Percentiles rank a stretch among this genome's conserved stretches.
phyloP scores from a whole-genome alignment of 2,888 invertebrate species.

The Caenorhabditis becei region DNA sequence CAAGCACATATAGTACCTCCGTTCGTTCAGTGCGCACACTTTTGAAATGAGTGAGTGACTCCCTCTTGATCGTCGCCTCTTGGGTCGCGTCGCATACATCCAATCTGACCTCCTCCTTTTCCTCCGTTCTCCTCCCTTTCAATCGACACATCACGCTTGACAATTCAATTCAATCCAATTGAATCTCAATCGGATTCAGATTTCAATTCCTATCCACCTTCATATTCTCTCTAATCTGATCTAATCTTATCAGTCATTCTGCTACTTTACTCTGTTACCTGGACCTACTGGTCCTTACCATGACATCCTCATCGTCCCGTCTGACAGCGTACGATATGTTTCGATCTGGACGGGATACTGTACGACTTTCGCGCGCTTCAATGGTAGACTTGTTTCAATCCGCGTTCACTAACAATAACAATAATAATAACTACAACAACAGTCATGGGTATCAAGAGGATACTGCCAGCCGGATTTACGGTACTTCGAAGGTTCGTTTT shows the following conservation, averaged over 20 bases:
- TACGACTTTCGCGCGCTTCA: constrained; percentile 56
- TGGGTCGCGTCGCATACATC: constrained; percentile 25
- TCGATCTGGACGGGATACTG: constrained; percentile 60
- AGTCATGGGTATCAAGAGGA: constrained; percentile 46
- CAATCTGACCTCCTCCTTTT: constrained; percentile 25
- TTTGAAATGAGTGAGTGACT: constrained; percentile 9
- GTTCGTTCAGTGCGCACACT: constrained; percentile 12
- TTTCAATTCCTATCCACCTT: too few relatives aligned
- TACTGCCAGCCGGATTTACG: constrained; percentile 30
- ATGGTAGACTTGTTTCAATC: constrained; percentile 62
- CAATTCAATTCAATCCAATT: constrained; percentile 28
- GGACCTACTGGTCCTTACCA: neutral
- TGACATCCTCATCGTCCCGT: constrained; percentile 34
- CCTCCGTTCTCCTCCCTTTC: constrained; percentile 5
- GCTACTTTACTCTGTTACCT: neutral
- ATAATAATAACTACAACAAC: constrained; percentile 36
- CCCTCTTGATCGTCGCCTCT: constrained; percentile 25
- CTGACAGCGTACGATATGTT: constrained; percentile 54
- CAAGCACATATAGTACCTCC: constrained; percentile 44
- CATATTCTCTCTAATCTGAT: neutral
- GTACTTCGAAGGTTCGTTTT: constrained; percentile 17
- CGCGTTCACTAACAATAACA: constrained; percentile 52
- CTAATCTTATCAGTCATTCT: neutral
- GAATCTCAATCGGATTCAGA: constrained; percentile 3
- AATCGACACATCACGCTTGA: constrained; percentile 35